Evolutionary conservation across 1,140 invertebrate genomes (phyloP), one percentile per base, ranked within the genome.

Genomic region (Magallana gigas): DNA sequence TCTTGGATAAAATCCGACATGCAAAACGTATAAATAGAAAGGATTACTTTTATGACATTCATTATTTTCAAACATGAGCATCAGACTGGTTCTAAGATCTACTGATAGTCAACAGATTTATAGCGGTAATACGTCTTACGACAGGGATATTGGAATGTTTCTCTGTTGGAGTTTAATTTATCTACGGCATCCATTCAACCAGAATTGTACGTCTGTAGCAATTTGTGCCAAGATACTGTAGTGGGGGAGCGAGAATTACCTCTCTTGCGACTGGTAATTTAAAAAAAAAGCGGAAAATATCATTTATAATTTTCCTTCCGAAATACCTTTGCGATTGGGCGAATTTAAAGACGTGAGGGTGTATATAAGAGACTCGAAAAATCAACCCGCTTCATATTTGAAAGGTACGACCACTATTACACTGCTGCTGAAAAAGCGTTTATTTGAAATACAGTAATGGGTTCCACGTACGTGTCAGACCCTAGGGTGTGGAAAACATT

Each of bases 1-100:
- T 86, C 87, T 1, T 88, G 84, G 85, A 59, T 88, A 8, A 64
- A 57, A 36, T 62, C 48, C 0, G 84, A 85, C 36, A 14, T 88
- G 9, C 11, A 64, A 56, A 57, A 71, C 36, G 48, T 62, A 71
- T 84, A 57, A 84, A n/a, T 8, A 29, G 11, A 11, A 71, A 7
- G 11, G 9, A 18, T 48, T 5, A 48, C 36, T 48, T 48, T 5
- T 48, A 48, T 48, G 36, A 48, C 36, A 48, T 7, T 80, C 82
- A 84, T 84, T 84, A 64, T 3, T 8, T 12, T 36, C 14, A 23
- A 80, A 80, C 76, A 62, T 56, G 84, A 85, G 18, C 60, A 62
- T 48, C n/a, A 23, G 84, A 23, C 36, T 59, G n/a, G 57, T 83
- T 57, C 57, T 83, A 6, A 48, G 59, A 23, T 83, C 82, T 83